These are phyloP conservation scores for Aldabrachelys gigantea DNA, from an alignment of 2,113 vertebrate genomes.

Conservation along the genomic window DNA sequence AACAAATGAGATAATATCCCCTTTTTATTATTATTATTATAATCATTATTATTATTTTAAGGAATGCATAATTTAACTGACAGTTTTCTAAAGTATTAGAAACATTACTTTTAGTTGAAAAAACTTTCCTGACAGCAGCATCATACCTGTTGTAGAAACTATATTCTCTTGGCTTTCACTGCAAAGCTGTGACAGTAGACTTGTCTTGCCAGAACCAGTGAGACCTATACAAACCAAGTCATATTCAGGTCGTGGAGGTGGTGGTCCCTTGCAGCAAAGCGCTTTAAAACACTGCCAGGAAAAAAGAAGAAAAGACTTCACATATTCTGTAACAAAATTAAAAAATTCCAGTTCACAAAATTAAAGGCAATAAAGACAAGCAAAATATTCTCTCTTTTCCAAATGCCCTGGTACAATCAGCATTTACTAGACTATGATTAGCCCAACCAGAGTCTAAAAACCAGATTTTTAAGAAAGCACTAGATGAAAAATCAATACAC, in stretches of 20 bases:
- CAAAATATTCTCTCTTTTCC: not conserved
- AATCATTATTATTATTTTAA: not conserved
- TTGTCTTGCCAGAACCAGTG: constrained; percentile 95
- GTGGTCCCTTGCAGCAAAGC: constrained; percentile 97
- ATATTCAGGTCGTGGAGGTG: constrained; percentile 93
- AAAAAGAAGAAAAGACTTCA: not conserved
- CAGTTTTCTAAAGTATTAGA: not conserved
- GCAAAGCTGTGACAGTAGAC: constrained; percentile 92
- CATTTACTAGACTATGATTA: not conserved
- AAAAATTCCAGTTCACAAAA: not conserved
- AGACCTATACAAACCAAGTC: constrained; percentile 98
- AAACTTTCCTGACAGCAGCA: not conserved
- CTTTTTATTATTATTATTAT: not conserved
- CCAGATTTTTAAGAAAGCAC: not conserved
- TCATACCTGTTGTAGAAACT: constrained; percentile 93
- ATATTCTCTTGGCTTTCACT: constrained; percentile 89
- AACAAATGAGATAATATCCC: not conserved
- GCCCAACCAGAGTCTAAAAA: not conserved
- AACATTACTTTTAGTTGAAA: not conserved
- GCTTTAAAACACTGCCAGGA: constrained; percentile 93
- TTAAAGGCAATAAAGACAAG: not conserved
- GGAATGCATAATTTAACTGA: not conserved
- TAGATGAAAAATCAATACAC: no score
- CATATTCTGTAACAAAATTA: not conserved
- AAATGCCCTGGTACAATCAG: not conserved